These are phyloP conservation scores for Lepus americanus DNA, from an alignment of 2,113 vertebrate species.

Conservation along the genomic window DNA sequence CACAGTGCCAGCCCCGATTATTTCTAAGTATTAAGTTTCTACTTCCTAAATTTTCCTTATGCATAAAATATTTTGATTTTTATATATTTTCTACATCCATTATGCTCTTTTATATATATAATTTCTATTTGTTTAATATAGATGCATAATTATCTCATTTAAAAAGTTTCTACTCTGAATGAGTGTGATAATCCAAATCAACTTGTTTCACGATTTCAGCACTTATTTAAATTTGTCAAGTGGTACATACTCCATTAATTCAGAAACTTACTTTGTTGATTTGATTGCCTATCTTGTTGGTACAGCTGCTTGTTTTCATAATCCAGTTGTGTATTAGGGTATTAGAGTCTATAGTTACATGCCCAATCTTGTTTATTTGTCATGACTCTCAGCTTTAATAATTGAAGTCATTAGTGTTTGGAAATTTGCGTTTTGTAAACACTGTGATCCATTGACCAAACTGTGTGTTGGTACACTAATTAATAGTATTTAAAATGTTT, in stretches of 20 bases:
- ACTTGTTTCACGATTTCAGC: conserved; percentile 73
- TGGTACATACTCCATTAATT: conserved; percentile 74
- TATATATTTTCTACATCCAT: background rate
- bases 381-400: conserved; percentile 75
- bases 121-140: conserved; percentile 54
- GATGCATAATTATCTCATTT: conserved; percentile 70
- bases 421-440: conserved; percentile 42
- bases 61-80: background rate
- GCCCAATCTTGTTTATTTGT: conserved; percentile 73
- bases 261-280: conserved; percentile 66
- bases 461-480: conserved; percentile 6
- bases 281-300: conserved; percentile 81
- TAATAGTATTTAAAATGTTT: conserved; percentile 31
- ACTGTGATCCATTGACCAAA: background rate
- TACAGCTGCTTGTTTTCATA: conserved; percentile 81
- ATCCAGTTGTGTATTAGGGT: conserved; percentile 70
- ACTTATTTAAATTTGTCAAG: conserved; percentile 73
- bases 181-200: conserved; percentile 71
- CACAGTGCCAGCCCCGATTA: background rate
- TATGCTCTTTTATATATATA: conserved; percentile 46
- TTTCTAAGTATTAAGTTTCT: background rate
- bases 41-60: conserved; percentile 21
- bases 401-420: conserved; percentile 70
- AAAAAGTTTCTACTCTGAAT: conserved; percentile 60
- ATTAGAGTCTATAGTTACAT: conserved; percentile 62